A percentile compares a stretch with the other conserved stretches of the same genome.
These are phyloP conservation scores for Iselma pallidipennis DNA, from an alignment of 2,888 invertebrate species.

Conservation along the genomic window DNA sequence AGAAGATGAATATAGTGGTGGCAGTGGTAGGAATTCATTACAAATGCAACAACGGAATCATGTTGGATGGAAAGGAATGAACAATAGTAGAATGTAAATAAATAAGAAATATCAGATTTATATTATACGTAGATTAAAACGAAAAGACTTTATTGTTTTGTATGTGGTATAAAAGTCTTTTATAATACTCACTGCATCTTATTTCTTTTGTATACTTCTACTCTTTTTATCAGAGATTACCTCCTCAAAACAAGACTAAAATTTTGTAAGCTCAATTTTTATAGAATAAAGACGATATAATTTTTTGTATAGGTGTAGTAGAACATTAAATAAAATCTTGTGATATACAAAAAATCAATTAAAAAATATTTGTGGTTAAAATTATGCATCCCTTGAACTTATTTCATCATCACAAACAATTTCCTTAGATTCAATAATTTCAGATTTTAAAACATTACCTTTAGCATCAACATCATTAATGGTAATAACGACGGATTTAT, in stretches of 20 bases:
- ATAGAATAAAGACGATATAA: conserved; percentile 26
- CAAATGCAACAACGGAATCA: conserved; percentile 71
- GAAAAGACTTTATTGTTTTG: background rate
- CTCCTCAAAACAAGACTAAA: conserved; percentile 35
- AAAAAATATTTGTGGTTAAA: conserved; percentile 23
- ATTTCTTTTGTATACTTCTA: conserved; percentile 4
- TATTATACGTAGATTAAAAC: background rate
- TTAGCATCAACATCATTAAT: conserved; percentile 69
- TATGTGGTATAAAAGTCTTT: background rate
- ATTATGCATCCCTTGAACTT: background rate
- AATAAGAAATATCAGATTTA: too few relatives aligned
- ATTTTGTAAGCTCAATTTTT: conserved; percentile 35
- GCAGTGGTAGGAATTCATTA: conserved; percentile 67
- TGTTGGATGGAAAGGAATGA: conserved; percentile 64
- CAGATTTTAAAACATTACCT: conserved; percentile 66
- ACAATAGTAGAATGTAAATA: conserved; percentile 52
- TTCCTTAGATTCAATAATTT: conserved; percentile 62
- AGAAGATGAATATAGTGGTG: conserved; percentile 66
- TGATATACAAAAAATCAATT: conserved; percentile 36
- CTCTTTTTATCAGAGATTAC: conserved; percentile 4
- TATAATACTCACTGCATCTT: conserved; percentile 3
- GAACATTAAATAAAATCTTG: conserved; percentile 33
- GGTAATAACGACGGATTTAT: conserved; percentile 66
- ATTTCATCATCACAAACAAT: conserved; percentile 29
- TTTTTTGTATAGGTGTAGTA: conserved; percentile 30